phyloP scores from a whole-genome alignment of 2,797 vertebrate species.

The Artibeus jamaicensis region DNA sequence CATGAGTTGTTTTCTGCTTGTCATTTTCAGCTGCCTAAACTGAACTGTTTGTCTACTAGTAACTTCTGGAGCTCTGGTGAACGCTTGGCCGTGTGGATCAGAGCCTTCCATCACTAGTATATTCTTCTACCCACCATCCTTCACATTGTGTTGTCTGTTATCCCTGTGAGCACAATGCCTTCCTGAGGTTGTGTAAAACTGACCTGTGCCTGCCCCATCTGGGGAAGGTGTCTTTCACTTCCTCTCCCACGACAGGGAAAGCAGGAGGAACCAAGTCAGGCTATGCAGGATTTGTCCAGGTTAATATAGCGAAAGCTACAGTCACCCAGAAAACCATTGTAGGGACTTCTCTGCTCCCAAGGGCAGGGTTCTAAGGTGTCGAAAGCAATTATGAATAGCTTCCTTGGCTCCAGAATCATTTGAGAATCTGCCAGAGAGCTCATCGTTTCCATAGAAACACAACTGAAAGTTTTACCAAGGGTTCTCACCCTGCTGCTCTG shows the following conservation, averaged over 20 bases:
- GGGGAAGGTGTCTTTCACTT: too few species aligned
- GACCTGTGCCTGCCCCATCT: neutral
- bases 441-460: constrained; percentile 76
- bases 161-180: neutral
- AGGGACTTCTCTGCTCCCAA: neutral
- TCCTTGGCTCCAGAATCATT: constrained; percentile 51
- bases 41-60: neutral
- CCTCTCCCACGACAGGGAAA: neutral
- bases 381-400: constrained; percentile 24
- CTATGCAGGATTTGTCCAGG: neutral
- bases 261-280: neutral
- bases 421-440: constrained; percentile 49
- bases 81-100: neutral
- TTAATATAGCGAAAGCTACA: neutral
- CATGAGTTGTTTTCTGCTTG: neutral
- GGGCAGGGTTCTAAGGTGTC: neutral
- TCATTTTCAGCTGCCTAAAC: neutral
- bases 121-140: neutral
- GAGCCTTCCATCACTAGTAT: neutral
- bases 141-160: neutral
- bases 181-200: neutral
- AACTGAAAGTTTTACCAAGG: neutral
- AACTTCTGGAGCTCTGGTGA: neutral
- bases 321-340: constrained; percentile 57
- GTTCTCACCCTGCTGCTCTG: constrained; percentile 26